Evolutionary conservation across 2,113 vertebrate species (phyloP), one percentile per base, ranked within the genome.

Genomic region (Neotragus pygmaeus): DNA sequence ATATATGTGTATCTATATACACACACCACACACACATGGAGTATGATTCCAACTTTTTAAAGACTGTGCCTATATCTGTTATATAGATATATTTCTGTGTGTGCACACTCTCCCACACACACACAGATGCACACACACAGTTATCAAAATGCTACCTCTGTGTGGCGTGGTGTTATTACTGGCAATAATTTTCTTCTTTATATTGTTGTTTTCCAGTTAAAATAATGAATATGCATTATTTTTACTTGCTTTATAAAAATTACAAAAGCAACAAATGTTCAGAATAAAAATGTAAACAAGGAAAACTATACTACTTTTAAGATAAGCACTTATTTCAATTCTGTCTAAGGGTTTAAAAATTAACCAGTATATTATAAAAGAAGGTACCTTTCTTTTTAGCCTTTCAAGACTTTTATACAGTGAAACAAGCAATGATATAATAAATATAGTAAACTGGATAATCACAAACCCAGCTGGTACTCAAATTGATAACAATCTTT

Each of bases 221-320:
- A 78, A 60, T 73, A 60, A 83, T 82, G 53, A 83, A 82, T 60
- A 81, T 58, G 23, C 43, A 51, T 81, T 92, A 87, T 13, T 93
- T 96, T 77, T 55, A 57, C 88, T 84, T 78, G 33, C n/a, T 66
- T 51, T 88, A 84, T 55, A 58, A 58, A 83, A 78, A 91, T 57
- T 89, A 78, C 10, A 92, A 85, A 95, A 96, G 83, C 57, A 85
- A 86, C 66, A 86, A 85, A 86, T n/a, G 3, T 33, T 92, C 33
- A 86, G 5, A 89, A 92, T 89, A 85, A 89, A 96, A 96, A 60
- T 70, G 36, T 47, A 80, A 93, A 86, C 43, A n/a, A 82, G 27
- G n/a, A 21, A 80, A 28, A 85, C 66, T 78, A 83, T 49, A 75
- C 33, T 80, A 43, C 23, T 90, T 90, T 96, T 81, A 91, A 2